Conservation (phyloP, 1,140 invertebrate species). For the Bombus superbus region DNA sequence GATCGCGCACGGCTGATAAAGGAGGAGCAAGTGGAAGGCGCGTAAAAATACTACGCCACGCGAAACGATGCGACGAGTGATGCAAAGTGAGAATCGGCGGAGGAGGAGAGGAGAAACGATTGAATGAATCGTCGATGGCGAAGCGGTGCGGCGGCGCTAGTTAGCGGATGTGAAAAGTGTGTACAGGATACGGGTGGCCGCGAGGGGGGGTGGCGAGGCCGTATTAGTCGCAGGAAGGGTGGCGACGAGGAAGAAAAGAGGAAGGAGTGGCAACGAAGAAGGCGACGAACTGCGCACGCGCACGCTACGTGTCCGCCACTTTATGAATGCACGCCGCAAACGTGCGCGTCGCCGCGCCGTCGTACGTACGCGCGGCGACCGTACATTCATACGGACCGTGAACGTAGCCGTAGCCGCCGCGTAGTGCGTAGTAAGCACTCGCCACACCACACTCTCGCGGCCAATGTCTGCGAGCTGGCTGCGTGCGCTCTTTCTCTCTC, state of each 20-base stretch:
- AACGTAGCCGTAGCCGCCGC: conserved; percentile 49
- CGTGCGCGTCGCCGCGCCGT: conserved; percentile 49
- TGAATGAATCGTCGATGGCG: conserved; percentile 33
- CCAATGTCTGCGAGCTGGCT: conserved; percentile 28
- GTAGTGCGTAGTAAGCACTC: conserved; percentile 57
- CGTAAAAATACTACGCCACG: conserved; percentile 9
- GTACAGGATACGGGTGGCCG: conserved; percentile 32
- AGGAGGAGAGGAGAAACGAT: neutral
- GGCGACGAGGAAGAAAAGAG: conserved; percentile 60
- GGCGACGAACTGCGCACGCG: conserved; percentile 66
- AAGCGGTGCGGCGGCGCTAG: conserved; percentile 24
- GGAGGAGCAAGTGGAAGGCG: neutral
- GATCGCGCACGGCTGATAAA: neutral
- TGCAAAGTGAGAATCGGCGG: neutral
- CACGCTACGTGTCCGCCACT: conserved; percentile 71
- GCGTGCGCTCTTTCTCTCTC: neutral
- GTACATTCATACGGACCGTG: conserved; percentile 65
- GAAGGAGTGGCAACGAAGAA: conserved; percentile 53
- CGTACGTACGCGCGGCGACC: conserved; percentile 58
- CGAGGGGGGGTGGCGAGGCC: conserved; percentile 49
- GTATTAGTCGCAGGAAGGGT: conserved; percentile 53
- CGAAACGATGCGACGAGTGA: neutral
- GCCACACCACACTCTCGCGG: conserved; percentile 30
- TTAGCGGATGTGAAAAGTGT: conserved; percentile 38
- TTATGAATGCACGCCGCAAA: conserved; percentile 75